A percentile compares a stretch with the other conserved stretches of the same genome.
phyloP scores from a whole-genome alignment of 2,113 vertebrate genomes.

The Lophura nycthemera region DNA sequence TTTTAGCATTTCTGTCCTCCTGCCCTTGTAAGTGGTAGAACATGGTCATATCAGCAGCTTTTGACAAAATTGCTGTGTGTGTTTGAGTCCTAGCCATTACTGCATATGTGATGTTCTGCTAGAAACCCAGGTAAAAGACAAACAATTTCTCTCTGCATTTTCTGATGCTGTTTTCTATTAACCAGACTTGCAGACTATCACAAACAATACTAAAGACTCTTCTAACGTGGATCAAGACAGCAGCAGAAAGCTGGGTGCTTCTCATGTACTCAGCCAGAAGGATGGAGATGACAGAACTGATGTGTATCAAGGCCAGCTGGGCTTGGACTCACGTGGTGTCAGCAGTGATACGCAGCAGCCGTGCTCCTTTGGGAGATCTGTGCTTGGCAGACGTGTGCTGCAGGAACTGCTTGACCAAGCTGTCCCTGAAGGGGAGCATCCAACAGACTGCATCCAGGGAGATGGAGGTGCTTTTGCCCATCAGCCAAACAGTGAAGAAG shows the following conservation, averaged over 20 bases:
- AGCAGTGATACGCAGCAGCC: background rate
- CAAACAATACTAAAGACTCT: slow-evolving; percentile 28
- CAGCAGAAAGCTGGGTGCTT: background rate
- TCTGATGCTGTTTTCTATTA: slow-evolving; percentile 40
- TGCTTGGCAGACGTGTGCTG: slow-evolving; percentile 1
- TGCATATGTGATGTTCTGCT: background rate
- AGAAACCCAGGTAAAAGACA: background rate
- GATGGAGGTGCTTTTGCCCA: slow-evolving; percentile 16
- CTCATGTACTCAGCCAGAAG: background rate
- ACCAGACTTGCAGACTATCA: slow-evolving; percentile 73
- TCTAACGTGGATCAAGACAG: background rate
- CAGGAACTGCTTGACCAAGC: background rate
- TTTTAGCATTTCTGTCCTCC: background rate
- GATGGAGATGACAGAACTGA: background rate
- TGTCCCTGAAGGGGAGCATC: background rate
- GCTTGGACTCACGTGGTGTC: background rate
- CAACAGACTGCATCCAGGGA: background rate
- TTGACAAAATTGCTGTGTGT: background rate
- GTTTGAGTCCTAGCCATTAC: background rate
- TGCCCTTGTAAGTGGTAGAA: background rate
- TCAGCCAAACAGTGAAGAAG: slow-evolving; percentile 76
- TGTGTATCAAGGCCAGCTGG: background rate
- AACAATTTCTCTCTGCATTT: background rate
- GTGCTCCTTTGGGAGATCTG: background rate
- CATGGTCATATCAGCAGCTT: background rate